These are phyloP conservation scores for Nerophis lumbriciformis DNA, from an alignment of 2,113 vertebrate species.

Conservation along the genomic window DNA sequence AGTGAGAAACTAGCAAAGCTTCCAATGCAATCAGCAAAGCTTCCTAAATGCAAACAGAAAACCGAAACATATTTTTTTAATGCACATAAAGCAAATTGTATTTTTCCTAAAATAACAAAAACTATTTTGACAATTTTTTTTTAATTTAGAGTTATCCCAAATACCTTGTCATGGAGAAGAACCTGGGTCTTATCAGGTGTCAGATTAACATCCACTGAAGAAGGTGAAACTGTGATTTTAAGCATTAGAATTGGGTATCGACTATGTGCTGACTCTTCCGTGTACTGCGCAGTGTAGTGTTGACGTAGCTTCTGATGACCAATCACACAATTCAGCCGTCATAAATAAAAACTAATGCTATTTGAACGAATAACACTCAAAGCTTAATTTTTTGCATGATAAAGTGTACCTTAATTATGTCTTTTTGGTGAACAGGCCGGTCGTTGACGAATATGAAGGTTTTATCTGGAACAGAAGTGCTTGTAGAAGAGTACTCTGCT, in stretches of 20 bases:
- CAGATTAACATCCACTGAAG: conserved; percentile 86
- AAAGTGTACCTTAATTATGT: conserved; percentile 86
- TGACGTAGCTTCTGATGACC: conserved; percentile 79
- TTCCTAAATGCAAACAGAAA: conserved; percentile 68
- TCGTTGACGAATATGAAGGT: conserved; percentile 87
- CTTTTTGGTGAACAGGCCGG: conserved; percentile 86
- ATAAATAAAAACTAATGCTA: background rate
- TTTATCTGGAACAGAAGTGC: conserved; percentile 80
- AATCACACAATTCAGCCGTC: conserved; percentile 1
- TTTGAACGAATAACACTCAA: background rate
- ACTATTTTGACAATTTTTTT: too few species aligned
- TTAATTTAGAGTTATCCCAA: background rate
- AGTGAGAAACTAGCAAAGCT: conserved; percentile 82
- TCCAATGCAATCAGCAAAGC: conserved; percentile 82
- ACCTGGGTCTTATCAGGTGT: conserved; percentile 94
- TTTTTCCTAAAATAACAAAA: background rate
- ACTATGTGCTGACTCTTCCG: conserved; percentile 68
- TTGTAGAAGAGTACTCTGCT: conserved; percentile 75
- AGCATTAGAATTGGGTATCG: conserved; percentile 83
- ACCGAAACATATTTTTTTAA: background rate
- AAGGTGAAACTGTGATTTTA: conserved; percentile 79
- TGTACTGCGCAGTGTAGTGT: conserved; percentile 72
- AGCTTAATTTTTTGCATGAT: background rate
- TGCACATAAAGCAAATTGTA: too few species aligned
- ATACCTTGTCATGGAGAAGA: conserved; percentile 89